Base-by-base conservation (phyloP, 2,888 invertebrate genomes). In the Glyphotaelius pellucidus region DNA sequence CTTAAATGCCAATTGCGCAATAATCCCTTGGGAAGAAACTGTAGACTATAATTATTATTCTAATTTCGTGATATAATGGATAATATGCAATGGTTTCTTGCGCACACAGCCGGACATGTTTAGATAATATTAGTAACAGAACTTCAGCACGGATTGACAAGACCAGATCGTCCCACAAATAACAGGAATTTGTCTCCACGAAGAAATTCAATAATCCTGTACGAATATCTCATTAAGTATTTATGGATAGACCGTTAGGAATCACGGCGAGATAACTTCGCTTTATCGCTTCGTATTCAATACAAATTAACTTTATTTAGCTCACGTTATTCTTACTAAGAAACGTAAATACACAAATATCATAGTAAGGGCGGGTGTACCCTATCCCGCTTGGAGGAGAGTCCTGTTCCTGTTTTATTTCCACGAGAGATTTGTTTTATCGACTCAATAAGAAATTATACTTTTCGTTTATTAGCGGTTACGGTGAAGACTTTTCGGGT, bases 291-390 rank as follows among this genome's bases (percentile, higher is more conserved):
- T 88, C 88, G 11, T 67, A 35, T 32, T 32, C 79, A 88, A 25
- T 35, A 67, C 67, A 79, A 67, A 88, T 88, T 79, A 79, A 88
- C 88, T 88, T 88, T 88, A 88, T 88, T 88, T 88, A 88, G 88
- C 30, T 67, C 31, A 79, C 88, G 79, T 67, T 32, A 52, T 80
- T 91, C n/a, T 80, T 81, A 35, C 31, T 42, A 11, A 38, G 89
- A 85, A 91, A 92, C 90, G 90, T 90, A 92, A 92, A 92, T 92
- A 92, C 52, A 91, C 91, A 92, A 87, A 83, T 90, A 83, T 38
- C 42, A 89, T 31, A 47, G 88, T 90, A 89, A 90, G 92, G 92
- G 92, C 92, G 92, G 90, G 92, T 79, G 92, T 92, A 81, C 86
- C 89, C 32, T 52, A 52, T 52, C 52, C 52, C 52, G 52, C 4